These are phyloP conservation scores for Heliangelus exortis DNA, from an alignment of 2,797 vertebrate genomes.

Conservation along the genomic window DNA sequence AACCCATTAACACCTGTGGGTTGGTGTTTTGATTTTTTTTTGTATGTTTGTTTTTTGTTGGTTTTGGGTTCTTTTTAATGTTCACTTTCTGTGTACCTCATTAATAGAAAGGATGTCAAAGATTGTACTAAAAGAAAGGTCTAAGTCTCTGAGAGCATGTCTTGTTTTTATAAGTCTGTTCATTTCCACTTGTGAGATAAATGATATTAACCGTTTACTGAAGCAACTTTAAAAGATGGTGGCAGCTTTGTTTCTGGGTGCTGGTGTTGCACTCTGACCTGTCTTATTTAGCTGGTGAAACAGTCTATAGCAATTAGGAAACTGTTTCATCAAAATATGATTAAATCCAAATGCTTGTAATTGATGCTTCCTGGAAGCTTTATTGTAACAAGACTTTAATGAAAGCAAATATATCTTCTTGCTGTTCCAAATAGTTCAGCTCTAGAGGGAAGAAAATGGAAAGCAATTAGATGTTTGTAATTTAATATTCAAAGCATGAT, in stretches of 20 bases:
- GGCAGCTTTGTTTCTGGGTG: background rate
- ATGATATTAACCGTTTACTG: background rate
- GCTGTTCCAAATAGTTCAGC: background rate
- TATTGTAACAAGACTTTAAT: slow-evolving; percentile 2
- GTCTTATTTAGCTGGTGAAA: background rate
- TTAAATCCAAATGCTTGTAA: slow-evolving; percentile 36
- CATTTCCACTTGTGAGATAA: background rate
- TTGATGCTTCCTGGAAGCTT: slow-evolving; percentile 35
- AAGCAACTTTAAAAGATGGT: background rate
- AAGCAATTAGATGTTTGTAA: slow-evolving; percentile 31
- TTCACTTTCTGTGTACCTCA: background rate
- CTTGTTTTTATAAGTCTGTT: background rate
- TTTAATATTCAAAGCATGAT: slow-evolving; percentile 13
- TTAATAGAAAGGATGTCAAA: background rate
- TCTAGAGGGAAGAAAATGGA: slow-evolving; percentile 7
- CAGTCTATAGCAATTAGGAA: slow-evolving; percentile 24
- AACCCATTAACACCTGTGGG: background rate
- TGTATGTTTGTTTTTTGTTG: too few relatives aligned
- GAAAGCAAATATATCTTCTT: background rate
- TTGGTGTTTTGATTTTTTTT: background rate
- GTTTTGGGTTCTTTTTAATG: background rate
- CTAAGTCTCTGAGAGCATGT: background rate
- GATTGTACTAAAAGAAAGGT: background rate
- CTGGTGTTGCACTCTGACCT: background rate
- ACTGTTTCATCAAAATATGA: slow-evolving; percentile 31